Percentiles rank a stretch among this genome's conserved stretches.
phyloP scores from a whole-genome alignment of 2,888 invertebrate species.

The Oithona nana region DNA sequence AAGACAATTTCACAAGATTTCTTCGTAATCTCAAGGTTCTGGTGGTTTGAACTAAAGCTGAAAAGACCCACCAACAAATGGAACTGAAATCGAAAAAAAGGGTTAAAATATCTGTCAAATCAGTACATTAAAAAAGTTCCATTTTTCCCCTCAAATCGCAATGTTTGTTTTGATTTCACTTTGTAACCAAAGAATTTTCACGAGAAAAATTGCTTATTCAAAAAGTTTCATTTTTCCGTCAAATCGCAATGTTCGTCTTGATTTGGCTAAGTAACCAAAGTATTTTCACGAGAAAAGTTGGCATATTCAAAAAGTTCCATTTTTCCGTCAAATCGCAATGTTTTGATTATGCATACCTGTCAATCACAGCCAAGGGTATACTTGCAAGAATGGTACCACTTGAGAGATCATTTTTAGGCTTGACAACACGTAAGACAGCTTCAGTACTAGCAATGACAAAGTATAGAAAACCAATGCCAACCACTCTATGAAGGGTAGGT shows the following conservation, averaged over 20 bases:
- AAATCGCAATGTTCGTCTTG: too few relatives aligned
- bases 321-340: not conserved
- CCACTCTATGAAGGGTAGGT: slow-evolving; percentile 65
- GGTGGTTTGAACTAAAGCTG: slow-evolving; percentile 68
- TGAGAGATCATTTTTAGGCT: slow-evolving; percentile 40
- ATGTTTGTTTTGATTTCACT: too few relatives aligned
- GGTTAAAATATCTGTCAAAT: not conserved
- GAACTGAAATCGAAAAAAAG: slow-evolving; percentile 29
- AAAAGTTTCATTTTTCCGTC: too few relatives aligned
- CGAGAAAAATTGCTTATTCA: too few relatives aligned
- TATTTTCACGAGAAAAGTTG: too few relatives aligned
- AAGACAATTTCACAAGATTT: slow-evolving; percentile 27
- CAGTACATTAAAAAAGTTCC: too few relatives aligned
- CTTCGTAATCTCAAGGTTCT: slow-evolving; percentile 62
- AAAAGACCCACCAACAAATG: slow-evolving; percentile 88
- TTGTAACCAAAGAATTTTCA: too few relatives aligned
- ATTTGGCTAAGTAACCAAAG: too few relatives aligned
- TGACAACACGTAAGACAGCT: slow-evolving; percentile 54
- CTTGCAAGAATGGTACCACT: slow-evolving; percentile 52
- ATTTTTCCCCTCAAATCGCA: too few relatives aligned
- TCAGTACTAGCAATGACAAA: slow-evolving; percentile 67
- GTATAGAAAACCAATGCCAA: slow-evolving; percentile 62
- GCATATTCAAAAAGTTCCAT: too few relatives aligned
- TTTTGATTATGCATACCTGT: slow-evolving; percentile 40
- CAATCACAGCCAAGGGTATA: slow-evolving; percentile 44